A percentile compares a stretch with the other conserved stretches of the same genome.
phyloP scores from a whole-genome alignment of 2,888 invertebrate genomes.

The Trypoxylon attenuatum region DNA sequence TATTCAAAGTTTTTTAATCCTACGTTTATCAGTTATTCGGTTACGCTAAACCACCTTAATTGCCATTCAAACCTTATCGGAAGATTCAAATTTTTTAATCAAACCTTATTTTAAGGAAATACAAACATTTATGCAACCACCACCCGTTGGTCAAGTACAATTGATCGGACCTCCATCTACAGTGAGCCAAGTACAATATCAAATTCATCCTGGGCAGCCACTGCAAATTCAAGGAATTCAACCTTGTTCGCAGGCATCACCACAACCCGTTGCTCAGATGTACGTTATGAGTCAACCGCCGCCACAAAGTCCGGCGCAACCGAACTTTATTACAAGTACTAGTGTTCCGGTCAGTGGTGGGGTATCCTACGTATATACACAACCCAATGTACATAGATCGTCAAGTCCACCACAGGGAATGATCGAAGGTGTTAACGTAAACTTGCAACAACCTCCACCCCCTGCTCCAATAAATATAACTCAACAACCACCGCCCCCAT shows the following conservation, averaged over 20 bases:
- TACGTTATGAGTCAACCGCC: constrained; percentile 73
- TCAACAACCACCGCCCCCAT: constrained; percentile 68
- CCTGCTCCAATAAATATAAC: constrained; percentile 62
- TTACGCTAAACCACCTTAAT: too few relatives aligned
- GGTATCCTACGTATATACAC: constrained; percentile 72
- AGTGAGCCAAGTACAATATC: constrained; percentile 72
- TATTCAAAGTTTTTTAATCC: too few relatives aligned
- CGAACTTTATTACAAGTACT: constrained; percentile 64
- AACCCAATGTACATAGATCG: constrained; percentile 66
- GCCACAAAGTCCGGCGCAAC: constrained; percentile 63
- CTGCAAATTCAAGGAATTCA: constrained; percentile 69
- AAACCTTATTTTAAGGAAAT: constrained; percentile 65
- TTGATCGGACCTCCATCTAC: constrained; percentile 72
- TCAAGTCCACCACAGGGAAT: constrained; percentile 66
- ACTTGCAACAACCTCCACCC: constrained; percentile 72
- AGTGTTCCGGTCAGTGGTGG: constrained; percentile 63
- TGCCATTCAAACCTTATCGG: too few relatives aligned
- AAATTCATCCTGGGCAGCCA: constrained; percentile 70
- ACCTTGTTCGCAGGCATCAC: constrained; percentile 67
- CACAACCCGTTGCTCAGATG: constrained; percentile 72
- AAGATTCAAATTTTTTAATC: too few relatives aligned
- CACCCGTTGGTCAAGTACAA: constrained; percentile 70
- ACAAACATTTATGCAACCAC: constrained; percentile 69
- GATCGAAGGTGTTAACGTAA: constrained; percentile 69
- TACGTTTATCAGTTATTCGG: too few relatives aligned